These are phyloP conservation scores for Hemicordylus capensis DNA, from an alignment of 2,113 vertebrate species.

Conservation along the genomic window DNA sequence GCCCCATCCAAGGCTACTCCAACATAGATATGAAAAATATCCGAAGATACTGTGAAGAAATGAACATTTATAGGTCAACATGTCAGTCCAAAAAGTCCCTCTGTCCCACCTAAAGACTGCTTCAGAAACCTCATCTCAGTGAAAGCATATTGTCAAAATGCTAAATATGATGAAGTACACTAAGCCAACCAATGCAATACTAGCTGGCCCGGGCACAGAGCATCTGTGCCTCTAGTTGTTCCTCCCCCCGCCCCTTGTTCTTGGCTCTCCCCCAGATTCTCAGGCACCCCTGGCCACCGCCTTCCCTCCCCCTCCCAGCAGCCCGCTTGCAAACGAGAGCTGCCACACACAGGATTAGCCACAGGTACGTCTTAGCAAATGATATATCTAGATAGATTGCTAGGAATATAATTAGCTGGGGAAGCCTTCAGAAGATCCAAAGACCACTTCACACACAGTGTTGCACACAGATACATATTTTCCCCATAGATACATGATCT, in stretches of 20 bases:
- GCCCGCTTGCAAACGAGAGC: too few species aligned
- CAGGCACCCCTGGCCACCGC: too few species aligned
- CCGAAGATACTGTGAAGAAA: not conserved
- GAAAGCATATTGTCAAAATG: accelerated
- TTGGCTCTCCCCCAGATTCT: too few species aligned
- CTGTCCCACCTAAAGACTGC: not conserved
- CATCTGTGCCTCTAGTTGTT: too few species aligned
- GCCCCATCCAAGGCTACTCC: not conserved
- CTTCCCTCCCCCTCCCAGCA: too few species aligned
- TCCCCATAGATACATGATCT: not conserved
- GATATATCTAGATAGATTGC: too few species aligned
- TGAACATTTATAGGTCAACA: too few species aligned
- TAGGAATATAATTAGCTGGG: not conserved
- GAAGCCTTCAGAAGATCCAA: not conserved
- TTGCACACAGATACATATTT: not conserved
- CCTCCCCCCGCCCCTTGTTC: too few species aligned
- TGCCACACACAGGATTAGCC: too few species aligned
- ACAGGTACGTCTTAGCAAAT: too few species aligned
- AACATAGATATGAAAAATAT: not conserved
- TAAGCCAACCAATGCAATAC: not conserved
- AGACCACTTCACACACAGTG: not conserved
- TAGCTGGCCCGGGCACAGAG: too few species aligned
- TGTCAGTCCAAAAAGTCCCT: not conserved
- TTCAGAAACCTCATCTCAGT: accelerated
- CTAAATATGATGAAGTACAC: accelerated